Conservation (phyloP, 2,888 invertebrate genomes). For the Apocheima hispidaria region DNA sequence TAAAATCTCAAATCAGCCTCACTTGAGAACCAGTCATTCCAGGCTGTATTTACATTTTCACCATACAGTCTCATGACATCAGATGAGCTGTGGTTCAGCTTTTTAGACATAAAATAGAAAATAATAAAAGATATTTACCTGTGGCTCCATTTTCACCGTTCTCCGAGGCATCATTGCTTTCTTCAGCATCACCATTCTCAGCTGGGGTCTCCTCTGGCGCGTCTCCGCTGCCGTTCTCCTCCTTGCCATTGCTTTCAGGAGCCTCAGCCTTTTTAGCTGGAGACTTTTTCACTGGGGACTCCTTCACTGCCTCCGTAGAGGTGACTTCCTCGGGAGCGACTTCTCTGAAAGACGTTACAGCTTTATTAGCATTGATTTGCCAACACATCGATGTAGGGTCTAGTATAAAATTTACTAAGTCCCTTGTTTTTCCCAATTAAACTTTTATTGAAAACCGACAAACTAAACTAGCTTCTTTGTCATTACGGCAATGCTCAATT, state of each 20-base stretch:
- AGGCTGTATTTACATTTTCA: too few species aligned
- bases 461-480: too few species aligned
- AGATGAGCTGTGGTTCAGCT: too few species aligned
- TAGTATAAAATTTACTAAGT: too few species aligned
- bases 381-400: too few species aligned
- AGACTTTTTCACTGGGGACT: constrained; percentile 83
- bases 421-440: too few species aligned
- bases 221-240: constrained; percentile 76
- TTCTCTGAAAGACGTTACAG: constrained; percentile 67
- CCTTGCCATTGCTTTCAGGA: constrained; percentile 80
- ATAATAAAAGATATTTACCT: constrained; percentile 66
- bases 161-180: constrained; percentile 80
- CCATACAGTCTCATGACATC: too few species aligned
- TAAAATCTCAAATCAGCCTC: too few species aligned
- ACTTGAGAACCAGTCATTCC: too few species aligned
- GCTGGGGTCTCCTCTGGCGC: constrained; percentile 69
- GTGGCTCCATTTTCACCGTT: constrained; percentile 72
- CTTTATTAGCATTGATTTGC: constrained; percentile 13
- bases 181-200: constrained; percentile 77
- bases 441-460: too few species aligned
- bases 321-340: constrained; percentile 80
- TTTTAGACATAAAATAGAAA: too few species aligned
- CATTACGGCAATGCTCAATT: too few species aligned
- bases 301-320: constrained; percentile 77
- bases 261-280: constrained; percentile 82